Conservation (phyloP, 1,140 invertebrate species). For the Papilio machaon region DNA sequence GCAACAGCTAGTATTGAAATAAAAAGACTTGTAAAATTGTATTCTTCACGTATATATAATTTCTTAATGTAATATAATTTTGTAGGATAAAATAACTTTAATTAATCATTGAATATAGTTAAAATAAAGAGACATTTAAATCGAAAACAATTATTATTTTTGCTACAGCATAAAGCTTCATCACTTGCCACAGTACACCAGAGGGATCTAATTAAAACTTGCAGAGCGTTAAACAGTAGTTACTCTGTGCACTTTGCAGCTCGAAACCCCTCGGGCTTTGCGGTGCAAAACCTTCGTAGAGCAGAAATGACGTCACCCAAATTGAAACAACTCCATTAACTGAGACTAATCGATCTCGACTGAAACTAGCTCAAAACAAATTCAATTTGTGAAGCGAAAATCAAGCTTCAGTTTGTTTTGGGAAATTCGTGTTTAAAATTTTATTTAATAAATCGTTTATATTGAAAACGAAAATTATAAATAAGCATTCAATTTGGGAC, state of each 20-base stretch:
- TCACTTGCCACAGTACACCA: background rate
- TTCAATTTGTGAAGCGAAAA: background rate
- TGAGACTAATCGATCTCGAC: conserved; percentile 11
- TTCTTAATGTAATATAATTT: too few species aligned
- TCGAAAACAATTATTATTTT: background rate
- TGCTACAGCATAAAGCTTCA: background rate
- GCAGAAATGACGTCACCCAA: background rate
- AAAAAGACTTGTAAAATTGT: too few species aligned
- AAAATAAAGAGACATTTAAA: background rate
- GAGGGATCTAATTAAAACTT: conserved; percentile 23
- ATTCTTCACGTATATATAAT: too few species aligned
- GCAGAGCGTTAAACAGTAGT: background rate
- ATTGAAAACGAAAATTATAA: background rate
- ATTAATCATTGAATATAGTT: background rate
- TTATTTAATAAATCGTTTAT: background rate
- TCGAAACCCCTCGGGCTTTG: background rate
- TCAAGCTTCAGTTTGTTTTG: background rate
- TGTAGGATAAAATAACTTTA: background rate
- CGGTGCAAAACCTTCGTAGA: background rate
- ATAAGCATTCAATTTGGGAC: background rate
- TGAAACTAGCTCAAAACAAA: background rate
- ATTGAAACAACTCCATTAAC: conserved; percentile 16
- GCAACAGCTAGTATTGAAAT: too few species aligned
- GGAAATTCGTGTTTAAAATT: background rate
- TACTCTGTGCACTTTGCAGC: conserved; percentile 7